Conservation (phyloP, 2,888 invertebrate genomes). For the Drosophila dives region DNA sequence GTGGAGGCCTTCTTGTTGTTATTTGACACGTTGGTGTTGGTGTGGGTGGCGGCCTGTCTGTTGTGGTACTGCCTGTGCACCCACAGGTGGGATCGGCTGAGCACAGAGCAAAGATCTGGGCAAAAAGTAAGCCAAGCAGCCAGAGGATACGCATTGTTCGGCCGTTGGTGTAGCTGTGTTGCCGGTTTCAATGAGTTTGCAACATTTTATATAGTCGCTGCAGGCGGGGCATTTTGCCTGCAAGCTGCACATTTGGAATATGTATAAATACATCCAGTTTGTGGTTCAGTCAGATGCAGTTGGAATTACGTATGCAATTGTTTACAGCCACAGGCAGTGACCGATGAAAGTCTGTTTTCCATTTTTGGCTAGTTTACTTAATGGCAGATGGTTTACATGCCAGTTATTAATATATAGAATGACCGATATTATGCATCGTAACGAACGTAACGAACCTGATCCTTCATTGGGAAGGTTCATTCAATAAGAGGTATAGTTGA, state of each 20-base stretch:
- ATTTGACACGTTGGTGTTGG: too few species aligned
- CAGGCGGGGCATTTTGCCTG: background rate
- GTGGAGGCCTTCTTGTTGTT: too few species aligned
- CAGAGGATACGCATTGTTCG: conserved; percentile 19
- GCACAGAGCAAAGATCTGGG: conserved; percentile 1
- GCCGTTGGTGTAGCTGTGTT: conserved; percentile 13
- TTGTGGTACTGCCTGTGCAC: background rate
- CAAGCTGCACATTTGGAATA: conserved; percentile 4
- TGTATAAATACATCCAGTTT: background rate
- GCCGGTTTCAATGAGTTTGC: background rate
- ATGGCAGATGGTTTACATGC: conserved; percentile 29
- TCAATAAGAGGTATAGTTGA: background rate
- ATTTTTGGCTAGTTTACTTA: conserved; percentile 38
- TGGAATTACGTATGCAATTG: background rate
- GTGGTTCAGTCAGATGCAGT: background rate
- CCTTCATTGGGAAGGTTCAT: background rate
- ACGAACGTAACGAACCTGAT: background rate
- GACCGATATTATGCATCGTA: background rate
- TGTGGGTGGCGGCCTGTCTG: too few species aligned
- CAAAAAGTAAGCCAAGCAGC: conserved; percentile 9
- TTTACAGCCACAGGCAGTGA: conserved; percentile 20
- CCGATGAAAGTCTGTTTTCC: conserved; percentile 36
- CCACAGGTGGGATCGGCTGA: background rate
- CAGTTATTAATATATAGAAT: conserved; percentile 2
- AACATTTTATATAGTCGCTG: conserved; percentile 30